These are phyloP conservation scores for Enteromius anoplus DNA, from an alignment of 2,797 vertebrate genomes.

Conservation along the genomic window DNA sequence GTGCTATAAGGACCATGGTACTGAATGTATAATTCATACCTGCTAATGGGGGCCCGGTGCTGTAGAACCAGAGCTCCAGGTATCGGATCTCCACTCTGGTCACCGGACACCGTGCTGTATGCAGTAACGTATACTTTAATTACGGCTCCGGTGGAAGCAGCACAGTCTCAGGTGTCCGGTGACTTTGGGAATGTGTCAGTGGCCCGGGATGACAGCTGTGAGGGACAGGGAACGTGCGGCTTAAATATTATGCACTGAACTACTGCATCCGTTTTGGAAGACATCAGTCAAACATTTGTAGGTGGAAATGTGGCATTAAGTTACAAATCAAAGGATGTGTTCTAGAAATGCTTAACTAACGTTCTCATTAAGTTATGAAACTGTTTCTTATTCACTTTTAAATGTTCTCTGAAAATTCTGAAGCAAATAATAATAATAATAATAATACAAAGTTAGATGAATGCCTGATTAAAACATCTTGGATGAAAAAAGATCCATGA, in stretches of 20 bases:
- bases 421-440: background rate
- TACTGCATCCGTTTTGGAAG: background rate
- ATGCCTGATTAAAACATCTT: too few species aligned
- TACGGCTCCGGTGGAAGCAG: slow-evolving; percentile 57
- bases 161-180: slow-evolving; percentile 59
- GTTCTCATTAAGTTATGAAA: background rate
- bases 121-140: slow-evolving; percentile 70
- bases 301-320: background rate
- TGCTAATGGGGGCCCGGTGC: slow-evolving; percentile 65
- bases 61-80: slow-evolving; percentile 52
- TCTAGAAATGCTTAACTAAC: background rate
- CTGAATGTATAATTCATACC: slow-evolving; percentile 70
- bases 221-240: background rate
- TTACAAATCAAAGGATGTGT: background rate
- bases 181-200: slow-evolving; percentile 63
- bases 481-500: background rate
- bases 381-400: too few species aligned
- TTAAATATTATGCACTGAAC: slow-evolving; percentile 12
- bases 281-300: slow-evolving; percentile 10
- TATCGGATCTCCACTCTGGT: slow-evolving; percentile 59
- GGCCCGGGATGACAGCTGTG: slow-evolving; percentile 44
- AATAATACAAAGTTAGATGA: background rate
- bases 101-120: slow-evolving; percentile 59
- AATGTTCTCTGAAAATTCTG: background rate
- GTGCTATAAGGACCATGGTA: slow-evolving; percentile 44